phyloP scores from a whole-genome alignment of 2,888 invertebrate genomes.

The Apodemia mormo region DNA sequence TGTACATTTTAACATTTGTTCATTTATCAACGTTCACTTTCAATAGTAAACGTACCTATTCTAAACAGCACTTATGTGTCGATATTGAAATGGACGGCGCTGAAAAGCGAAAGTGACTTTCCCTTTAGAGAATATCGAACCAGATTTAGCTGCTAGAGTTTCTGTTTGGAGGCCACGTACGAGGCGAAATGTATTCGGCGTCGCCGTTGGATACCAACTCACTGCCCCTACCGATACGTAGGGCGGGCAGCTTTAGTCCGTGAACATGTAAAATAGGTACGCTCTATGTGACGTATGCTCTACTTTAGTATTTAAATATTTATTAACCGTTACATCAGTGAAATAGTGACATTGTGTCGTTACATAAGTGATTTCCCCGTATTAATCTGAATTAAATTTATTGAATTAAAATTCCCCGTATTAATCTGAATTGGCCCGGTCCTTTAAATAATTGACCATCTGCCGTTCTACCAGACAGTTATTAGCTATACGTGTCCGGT shows the following conservation, averaged over 20 bases:
- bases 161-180: constrained; percentile 62
- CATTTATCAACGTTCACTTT: background rate
- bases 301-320: constrained; percentile 43
- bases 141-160: constrained; percentile 57
- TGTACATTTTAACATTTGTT: background rate
- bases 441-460: too few species aligned
- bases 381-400: too few species aligned
- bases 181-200: constrained; percentile 72
- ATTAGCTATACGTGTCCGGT: too few species aligned
- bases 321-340: constrained; percentile 30
- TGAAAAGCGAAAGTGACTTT: constrained; percentile 15
- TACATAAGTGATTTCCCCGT: too few species aligned
- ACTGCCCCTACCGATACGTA: constrained; percentile 69
- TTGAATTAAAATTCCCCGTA: too few species aligned
- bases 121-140: constrained; percentile 38
- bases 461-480: too few species aligned
- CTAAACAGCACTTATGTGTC: constrained; percentile 11
- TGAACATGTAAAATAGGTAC: constrained; percentile 80
- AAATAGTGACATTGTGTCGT: too few species aligned
- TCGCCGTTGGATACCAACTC: constrained; percentile 73
- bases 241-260: constrained; percentile 72
- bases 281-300: constrained; percentile 54
- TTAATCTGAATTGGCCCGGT: too few species aligned
- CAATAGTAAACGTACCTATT: constrained; percentile 1
- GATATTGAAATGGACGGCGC: constrained; percentile 14